Base-by-base conservation (phyloP, 2,888 invertebrate species). In the Leucophora obtusa region DNA sequence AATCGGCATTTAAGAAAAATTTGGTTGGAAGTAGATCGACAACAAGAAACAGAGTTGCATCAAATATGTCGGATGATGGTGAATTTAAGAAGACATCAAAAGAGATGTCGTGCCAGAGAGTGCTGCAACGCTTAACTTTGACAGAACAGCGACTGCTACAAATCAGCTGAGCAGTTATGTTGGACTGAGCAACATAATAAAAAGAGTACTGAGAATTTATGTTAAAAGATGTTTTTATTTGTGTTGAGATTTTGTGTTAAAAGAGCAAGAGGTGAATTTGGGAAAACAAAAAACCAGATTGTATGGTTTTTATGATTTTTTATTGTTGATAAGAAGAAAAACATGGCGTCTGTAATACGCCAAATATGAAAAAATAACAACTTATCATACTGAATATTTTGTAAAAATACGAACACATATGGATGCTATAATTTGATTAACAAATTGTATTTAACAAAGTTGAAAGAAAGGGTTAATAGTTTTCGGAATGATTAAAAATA, bases 311-410 rank as follows among this genome's bases (percentile, higher is more conserved):
- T 15, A 66, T 60, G 53, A 58, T 53, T 63, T 53, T 68, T 5
- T 35, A 21, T 54, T n/a, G 28, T 28, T 58, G 50, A 50, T 56
- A 69, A 62, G 18, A 56, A 51, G 53, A 59, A 74, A 75, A 75
- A 69, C 54, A 75, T 69, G 75, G 75, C 75, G 75, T 75, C 75
- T 35, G 10, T 17, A 62, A 60, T 56, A 62, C 11, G 18, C 47
- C 43, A 56, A 56, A 65, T 59, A 59, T 58, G 15, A 50, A 54
- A 28, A 28, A 28, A 54, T 14, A 24, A 56, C 14, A 66, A 54
- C 18, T 18, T 28, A 56, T 56, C 50, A 28, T 28, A 47, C 5
- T 47, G n/a, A 14, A 47, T 47, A 47, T 47, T n/a, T 47, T 47
- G 38, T 47, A 47, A 47, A 14, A 38, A 11, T 1, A 38, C 0